Conservation (phyloP, 2,113 vertebrate species). For the Fulmarus glacialis region DNA sequence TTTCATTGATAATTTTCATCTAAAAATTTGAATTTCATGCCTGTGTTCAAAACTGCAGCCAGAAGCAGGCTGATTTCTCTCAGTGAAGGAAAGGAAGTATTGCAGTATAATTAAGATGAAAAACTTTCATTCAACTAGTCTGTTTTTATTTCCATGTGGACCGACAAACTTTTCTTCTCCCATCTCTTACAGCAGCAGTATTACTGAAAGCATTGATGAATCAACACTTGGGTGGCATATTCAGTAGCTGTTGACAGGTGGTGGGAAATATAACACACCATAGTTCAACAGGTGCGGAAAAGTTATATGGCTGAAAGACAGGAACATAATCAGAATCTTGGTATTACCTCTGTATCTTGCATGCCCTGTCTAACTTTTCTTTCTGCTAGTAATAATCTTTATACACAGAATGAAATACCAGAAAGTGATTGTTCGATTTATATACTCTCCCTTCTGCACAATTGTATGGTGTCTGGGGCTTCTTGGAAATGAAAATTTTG, state of each 20-base stretch:
- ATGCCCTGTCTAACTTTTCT: background rate
- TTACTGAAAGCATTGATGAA: background rate
- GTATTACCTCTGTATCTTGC: background rate
- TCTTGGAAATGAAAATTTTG: background rate
- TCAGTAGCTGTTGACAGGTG: background rate
- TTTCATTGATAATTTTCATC: background rate
- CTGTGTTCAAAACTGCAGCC: background rate
- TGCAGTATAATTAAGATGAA: background rate
- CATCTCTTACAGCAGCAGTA: background rate
- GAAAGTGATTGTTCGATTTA: background rate
- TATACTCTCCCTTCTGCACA: background rate
- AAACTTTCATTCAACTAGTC: background rate
- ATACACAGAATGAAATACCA: background rate
- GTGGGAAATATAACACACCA: background rate
- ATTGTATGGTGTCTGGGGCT: background rate
- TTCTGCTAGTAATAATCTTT: background rate
- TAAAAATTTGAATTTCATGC: background rate
- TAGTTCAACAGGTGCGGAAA: constrained; percentile 32
- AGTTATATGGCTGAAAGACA: background rate
- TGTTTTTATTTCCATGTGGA: background rate
- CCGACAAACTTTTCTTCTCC: background rate
- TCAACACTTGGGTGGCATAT: background rate
- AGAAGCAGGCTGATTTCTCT: background rate
- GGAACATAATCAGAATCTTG: background rate
- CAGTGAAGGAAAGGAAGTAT: background rate